These are phyloP conservation scores for Triplophysa tibetana DNA, from an alignment of 2,113 vertebrate genomes.

Conservation along the genomic window DNA sequence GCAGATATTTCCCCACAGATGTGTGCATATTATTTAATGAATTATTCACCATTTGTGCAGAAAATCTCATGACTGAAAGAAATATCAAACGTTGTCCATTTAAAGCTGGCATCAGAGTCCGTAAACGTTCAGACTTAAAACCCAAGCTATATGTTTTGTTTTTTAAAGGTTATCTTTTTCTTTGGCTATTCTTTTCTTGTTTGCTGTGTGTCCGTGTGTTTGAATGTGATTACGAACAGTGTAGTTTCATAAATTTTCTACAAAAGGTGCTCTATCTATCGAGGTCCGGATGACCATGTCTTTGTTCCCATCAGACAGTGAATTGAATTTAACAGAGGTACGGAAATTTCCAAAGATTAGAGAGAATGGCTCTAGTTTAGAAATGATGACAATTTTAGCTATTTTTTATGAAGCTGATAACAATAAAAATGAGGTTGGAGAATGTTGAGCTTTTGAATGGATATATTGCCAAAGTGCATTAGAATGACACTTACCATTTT, in stretches of 20 bases:
- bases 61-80: background rate
- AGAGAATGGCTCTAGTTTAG: conserved; percentile 18
- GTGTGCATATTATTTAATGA: background rate
- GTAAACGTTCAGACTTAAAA: background rate
- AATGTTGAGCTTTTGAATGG: background rate
- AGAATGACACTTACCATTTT: background rate
- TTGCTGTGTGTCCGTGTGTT: background rate
- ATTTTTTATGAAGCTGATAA: background rate
- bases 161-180: conserved; percentile 11
- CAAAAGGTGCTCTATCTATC: conserved; percentile 16
- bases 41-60: conserved; percentile 2
- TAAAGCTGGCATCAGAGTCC: background rate
- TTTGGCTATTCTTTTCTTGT: background rate
- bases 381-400: conserved; percentile 16
- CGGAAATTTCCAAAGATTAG: conserved; percentile 30
- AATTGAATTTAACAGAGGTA: conserved; percentile 28
- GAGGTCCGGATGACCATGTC: conserved; percentile 15
- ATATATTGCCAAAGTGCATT: background rate
- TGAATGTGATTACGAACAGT: background rate
- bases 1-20: conserved; percentile 9
- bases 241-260: background rate
- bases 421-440: conserved; percentile 5
- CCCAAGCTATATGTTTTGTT: background rate
- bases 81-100: background rate
- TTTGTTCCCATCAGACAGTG: conserved; percentile 27